Conservation (phyloP, 1,140 invertebrate genomes). For the Drosophila sucinea region DNA sequence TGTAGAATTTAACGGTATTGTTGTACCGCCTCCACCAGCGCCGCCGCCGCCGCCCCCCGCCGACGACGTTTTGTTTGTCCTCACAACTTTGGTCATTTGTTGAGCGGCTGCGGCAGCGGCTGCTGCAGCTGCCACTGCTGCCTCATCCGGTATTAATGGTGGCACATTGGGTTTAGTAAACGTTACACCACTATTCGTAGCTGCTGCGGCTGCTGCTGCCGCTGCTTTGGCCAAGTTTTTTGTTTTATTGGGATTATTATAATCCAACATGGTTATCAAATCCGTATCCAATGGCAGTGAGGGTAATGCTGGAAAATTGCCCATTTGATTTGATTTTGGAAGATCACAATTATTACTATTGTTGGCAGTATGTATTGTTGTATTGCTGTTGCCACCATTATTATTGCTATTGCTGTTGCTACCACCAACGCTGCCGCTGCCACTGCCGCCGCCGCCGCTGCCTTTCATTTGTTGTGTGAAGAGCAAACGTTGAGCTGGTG, state of each 20-base stretch:
- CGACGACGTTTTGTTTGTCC: background rate
- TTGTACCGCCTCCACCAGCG: conserved; percentile 37
- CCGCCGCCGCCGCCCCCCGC: conserved; percentile 17
- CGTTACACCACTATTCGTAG: conserved; percentile 30
- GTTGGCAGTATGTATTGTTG: background rate
- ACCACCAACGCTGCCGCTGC: background rate
- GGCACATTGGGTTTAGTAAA: conserved; percentile 78
- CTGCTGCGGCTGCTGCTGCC: conserved; percentile 4
- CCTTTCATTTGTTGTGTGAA: conserved; percentile 77
- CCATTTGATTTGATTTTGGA: conserved; percentile 12
- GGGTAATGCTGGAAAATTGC: conserved; percentile 64
- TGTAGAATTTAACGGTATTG: conserved; percentile 73
- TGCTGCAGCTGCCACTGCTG: conserved; percentile 22
- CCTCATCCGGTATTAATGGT: conserved; percentile 59
- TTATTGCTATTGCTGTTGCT: background rate
- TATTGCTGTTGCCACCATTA: background rate
- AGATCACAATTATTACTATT: background rate
- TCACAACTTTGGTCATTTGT: background rate
- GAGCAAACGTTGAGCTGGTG: conserved; percentile 64
- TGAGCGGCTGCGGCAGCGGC: conserved; percentile 5
- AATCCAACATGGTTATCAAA: conserved; percentile 79
- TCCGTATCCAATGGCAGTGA: conserved; percentile 77
- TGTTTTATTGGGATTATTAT: conserved; percentile 73
- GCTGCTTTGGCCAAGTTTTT: conserved; percentile 29
- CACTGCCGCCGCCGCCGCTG: background rate